A percentile compares a stretch with the other conserved stretches of the same genome.
Conservation (phyloP, 1,140 invertebrate genomes). For the Atta cephalotes region DNA sequence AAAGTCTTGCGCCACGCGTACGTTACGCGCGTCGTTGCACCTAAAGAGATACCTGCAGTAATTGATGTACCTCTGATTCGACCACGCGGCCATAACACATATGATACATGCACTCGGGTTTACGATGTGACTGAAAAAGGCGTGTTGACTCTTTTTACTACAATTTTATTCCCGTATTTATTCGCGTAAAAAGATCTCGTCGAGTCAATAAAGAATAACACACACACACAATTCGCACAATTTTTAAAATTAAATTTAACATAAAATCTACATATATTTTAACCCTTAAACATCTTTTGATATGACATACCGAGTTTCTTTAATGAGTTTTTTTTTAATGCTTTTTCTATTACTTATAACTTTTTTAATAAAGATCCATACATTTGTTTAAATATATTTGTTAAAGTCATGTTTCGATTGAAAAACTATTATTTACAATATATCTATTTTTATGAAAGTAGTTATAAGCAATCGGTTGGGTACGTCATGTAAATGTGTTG, state of each 20-base stretch:
- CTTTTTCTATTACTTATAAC: too few species aligned
- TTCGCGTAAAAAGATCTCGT: background rate
- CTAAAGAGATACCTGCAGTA: slow-evolving; percentile 44
- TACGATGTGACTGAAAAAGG: slow-evolving; percentile 44
- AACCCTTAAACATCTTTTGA: too few species aligned
- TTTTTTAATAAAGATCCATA: too few species aligned
- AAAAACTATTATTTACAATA: too few species aligned
- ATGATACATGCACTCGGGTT: slow-evolving; percentile 4
- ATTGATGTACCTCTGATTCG: slow-evolving; percentile 53
- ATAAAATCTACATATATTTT: background rate
- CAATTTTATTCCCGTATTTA: background rate
- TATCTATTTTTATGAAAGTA: too few species aligned
- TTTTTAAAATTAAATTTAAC: background rate
- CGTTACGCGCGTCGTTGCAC: slow-evolving; percentile 36
- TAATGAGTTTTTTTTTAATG: too few species aligned
- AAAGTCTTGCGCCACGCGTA: slow-evolving; percentile 54
- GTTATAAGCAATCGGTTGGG: too few species aligned
- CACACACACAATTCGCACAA: background rate
- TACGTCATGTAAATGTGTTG: too few species aligned
- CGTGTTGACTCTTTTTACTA: background rate
- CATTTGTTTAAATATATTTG: too few species aligned
- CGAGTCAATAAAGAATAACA: background rate
- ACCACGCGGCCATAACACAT: slow-evolving; percentile 32
- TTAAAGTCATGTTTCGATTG: too few species aligned
- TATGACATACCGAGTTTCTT: too few species aligned